These are phyloP conservation scores for Hirtodrosophila trivittata DNA, from an alignment of 2,888 invertebrate genomes.

Conservation along the genomic window DNA sequence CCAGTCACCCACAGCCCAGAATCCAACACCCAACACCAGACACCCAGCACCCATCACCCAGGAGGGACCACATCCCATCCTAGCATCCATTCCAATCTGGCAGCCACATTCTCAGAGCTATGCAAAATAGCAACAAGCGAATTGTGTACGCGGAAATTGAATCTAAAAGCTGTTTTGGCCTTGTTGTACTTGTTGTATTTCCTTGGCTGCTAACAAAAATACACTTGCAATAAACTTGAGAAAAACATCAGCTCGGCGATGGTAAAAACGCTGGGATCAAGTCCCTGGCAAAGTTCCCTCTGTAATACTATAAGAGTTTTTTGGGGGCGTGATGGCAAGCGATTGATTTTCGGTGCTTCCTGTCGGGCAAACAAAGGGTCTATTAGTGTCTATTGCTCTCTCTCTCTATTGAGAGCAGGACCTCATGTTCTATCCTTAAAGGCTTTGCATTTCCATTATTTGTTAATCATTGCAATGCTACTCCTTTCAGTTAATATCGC, in stretches of 20 bases:
- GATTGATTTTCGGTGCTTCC: conserved; percentile 53
- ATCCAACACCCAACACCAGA: conserved; percentile 12
- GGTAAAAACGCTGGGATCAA: conserved; percentile 41
- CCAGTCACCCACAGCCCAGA: neutral
- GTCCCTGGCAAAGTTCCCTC: conserved; percentile 33
- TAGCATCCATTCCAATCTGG: conserved; percentile 27
- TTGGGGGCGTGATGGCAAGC: conserved; percentile 12
- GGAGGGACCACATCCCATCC: no score
- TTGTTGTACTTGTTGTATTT: conserved; percentile 26
- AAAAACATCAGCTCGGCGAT: conserved; percentile 61
- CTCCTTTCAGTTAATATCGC: no score
- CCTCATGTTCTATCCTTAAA: no score
- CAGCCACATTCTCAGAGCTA: conserved; percentile 28
- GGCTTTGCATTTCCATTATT: no score
- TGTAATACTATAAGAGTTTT: conserved; percentile 4
- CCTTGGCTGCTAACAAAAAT: conserved; percentile 48
- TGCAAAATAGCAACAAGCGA: conserved; percentile 71
- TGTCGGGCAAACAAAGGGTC: neutral
- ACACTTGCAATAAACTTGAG: conserved; percentile 57
- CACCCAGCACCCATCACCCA: no score
- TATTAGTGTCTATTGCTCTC: neutral
- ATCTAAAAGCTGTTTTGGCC: conserved; percentile 62
- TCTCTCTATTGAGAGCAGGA: no score
- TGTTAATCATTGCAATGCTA: no score
- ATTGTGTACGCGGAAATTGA: conserved; percentile 72